Evolutionary conservation across 2,888 invertebrate species (phyloP), one percentile per base, ranked within the genome.

Genomic region (Glaucopsyche alexis): DNA sequence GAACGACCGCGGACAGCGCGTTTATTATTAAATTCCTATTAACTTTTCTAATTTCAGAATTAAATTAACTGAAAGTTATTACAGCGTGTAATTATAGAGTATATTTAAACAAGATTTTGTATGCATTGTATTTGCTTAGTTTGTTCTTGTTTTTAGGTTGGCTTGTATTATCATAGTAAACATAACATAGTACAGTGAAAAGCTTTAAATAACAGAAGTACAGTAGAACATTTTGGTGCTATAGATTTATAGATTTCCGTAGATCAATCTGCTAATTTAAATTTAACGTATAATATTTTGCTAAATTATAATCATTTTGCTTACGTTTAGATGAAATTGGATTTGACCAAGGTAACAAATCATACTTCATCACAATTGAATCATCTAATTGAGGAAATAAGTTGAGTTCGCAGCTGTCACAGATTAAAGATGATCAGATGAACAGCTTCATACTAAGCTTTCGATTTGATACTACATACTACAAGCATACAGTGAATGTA

Each of bases 1-100:
- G 11, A 19, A 19, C 19, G 55, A 55, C 55, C 16, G 55, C 9
- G 11, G 5, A 9, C 55, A 11, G 55, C 55, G 16, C 55, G 19
- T 55, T 55, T 55, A 55, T 55, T 55, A 55, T 55, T 55, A 55
- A 55, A 55, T 19, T 55, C 55, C 55, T 19, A 55, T 55, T 55
- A 55, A 19, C 55, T 55, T 55, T 52, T 11, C 16, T 55, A 55
- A 55, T 55, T 55, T 55, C 11, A 55, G 11, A 55, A 19, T 19
- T 55, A 16, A 16, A 55, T 5, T 42, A 16, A 16, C 3, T 52
- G 55, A 55, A 52, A 16, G 52, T 52, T 52, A 52, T 52, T 52
- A 52, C 8, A 16, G 19, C 55, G 19, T 19, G 19, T 55, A 19
- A 4, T 50, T 50, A 50, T 55, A 55, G 11, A 55, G 19, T 55